These are phyloP conservation scores for Pangasius krempfi DNA, from an alignment of 2,797 vertebrate genomes.

Conservation along the genomic window DNA sequence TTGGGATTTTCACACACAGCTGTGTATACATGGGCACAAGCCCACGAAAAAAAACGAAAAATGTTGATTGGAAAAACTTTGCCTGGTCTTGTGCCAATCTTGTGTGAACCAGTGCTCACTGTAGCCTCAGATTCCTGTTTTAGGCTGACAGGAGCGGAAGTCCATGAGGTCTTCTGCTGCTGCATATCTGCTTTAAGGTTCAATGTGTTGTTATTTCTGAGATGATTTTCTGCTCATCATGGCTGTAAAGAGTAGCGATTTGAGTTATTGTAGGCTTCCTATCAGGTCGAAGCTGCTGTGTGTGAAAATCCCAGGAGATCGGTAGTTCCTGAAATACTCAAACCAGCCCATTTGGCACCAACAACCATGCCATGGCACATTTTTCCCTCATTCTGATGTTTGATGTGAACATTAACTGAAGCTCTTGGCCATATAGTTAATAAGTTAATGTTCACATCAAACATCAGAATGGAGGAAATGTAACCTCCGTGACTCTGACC, in stretches of 20 bases:
- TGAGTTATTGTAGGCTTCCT: not conserved
- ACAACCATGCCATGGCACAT: not conserved
- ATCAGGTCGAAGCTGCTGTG: not conserved
- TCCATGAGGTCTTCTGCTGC: not conserved
- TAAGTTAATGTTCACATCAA: not conserved
- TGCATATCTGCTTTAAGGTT: not conserved
- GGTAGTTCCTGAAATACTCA: not conserved
- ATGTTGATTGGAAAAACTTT: not conserved
- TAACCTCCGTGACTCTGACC: not conserved
- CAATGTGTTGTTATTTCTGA: not conserved
- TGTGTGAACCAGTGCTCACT: not conserved
- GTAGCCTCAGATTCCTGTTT: not conserved
- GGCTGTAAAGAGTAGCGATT: not conserved
- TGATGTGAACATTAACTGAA: not conserved
- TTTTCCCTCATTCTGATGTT: not conserved
- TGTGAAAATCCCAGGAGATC: not conserved
- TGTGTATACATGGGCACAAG: not conserved
- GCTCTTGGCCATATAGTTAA: not conserved
- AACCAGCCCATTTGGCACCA: not conserved
- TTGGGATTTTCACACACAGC: not conserved
- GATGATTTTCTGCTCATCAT: not conserved
- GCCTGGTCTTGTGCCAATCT: not conserved
- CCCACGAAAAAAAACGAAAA: not conserved
- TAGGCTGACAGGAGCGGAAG: not conserved
- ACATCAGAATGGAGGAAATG: not conserved